Evolutionary conservation across 1,140 invertebrate species (phyloP).

Genomic region (Leptestheria dahalacensis): DNA sequence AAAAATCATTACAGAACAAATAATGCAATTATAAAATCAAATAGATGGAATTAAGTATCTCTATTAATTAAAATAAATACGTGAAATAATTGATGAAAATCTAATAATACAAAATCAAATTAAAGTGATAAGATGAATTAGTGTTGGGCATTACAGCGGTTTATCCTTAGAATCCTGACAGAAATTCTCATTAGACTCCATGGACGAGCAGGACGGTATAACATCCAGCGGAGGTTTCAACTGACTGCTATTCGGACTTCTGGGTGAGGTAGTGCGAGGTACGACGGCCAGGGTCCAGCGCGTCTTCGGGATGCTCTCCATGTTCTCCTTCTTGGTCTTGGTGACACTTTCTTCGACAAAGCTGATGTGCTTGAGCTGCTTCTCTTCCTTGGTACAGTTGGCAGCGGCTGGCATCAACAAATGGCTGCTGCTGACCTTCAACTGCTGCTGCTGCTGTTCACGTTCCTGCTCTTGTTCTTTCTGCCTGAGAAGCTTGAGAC

Average conservation of each 20-base stretch:
- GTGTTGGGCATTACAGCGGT: too few species aligned
- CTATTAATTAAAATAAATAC: too few species aligned
- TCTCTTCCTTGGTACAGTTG: not conserved
- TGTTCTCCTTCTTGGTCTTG: not conserved
- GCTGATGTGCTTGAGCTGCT: not conserved
- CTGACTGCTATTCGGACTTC: not conserved
- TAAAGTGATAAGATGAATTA: too few species aligned
- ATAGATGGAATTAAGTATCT: too few species aligned
- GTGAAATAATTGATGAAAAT: too few species aligned
- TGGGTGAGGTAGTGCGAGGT: not conserved
- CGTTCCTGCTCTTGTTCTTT: constrained; percentile 43
- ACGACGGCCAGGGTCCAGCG: constrained; percentile 3
- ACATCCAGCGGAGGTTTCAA: not conserved
- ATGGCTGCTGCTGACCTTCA: not conserved
- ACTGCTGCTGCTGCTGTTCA: constrained; percentile 7
- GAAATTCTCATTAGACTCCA: not conserved
- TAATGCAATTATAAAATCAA: too few species aligned
- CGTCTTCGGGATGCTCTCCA: not conserved
- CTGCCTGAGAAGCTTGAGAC: constrained; percentile 57
- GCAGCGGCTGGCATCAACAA: not conserved
- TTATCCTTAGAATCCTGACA: too few species aligned
- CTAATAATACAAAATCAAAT: too few species aligned
- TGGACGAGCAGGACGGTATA: not conserved
- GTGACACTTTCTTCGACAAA: not conserved
- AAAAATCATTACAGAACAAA: too few species aligned